phyloP scores from a whole-genome alignment of 2,888 invertebrate species.

The Dioctria rufipes region DNA sequence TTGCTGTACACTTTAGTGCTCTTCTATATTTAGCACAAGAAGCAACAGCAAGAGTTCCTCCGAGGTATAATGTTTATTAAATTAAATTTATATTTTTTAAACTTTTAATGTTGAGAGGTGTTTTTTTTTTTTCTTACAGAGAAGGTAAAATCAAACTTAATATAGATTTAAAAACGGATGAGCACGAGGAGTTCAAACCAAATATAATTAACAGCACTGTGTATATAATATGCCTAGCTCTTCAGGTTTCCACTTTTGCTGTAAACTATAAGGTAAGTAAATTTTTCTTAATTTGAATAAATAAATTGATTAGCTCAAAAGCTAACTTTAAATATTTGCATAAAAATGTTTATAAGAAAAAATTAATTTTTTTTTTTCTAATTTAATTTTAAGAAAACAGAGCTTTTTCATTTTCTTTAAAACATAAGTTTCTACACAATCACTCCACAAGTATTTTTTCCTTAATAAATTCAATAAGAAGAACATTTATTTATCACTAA shows the following conservation, averaged over 20 bases:
- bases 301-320: no score
- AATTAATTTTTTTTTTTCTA: no score
- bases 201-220: slow-evolving; percentile 98
- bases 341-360: no score
- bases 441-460: no score
- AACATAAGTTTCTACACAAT: no score
- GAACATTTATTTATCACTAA: no score
- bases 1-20: slow-evolving; percentile 93
- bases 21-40: slow-evolving; percentile 91
- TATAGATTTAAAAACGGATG: slow-evolving; percentile 76
- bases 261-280: slow-evolving; percentile 94
- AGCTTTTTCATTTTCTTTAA: no score
- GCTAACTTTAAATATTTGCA: no score
- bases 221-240: slow-evolving; percentile 96
- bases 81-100: not conserved
- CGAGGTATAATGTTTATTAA: slow-evolving; percentile 72
- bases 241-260: slow-evolving; percentile 98
- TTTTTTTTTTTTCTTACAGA: slow-evolving; percentile 67
- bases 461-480: no score
- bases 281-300: not conserved
- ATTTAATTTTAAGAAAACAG: no score
- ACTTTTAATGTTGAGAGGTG: not conserved
- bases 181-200: slow-evolving; percentile 91
- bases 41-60: slow-evolving; percentile 81
- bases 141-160: slow-evolving; percentile 75